Conservation (phyloP, 2,797 vertebrate species). For the Zalophus californianus region DNA sequence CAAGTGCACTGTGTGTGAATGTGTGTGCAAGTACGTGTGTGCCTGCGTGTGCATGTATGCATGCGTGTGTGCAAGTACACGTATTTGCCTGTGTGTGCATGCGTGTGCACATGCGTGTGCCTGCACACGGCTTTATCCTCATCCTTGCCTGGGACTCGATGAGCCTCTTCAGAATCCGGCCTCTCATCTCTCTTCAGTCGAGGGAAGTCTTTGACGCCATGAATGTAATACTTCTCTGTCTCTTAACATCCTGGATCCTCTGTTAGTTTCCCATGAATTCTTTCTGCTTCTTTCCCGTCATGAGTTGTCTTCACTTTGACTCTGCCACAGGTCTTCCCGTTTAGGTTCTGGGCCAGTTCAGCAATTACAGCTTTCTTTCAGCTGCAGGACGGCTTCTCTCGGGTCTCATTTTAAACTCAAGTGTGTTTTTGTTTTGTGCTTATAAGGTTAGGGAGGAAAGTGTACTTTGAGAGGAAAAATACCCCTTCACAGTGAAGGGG, state of each 20-base stretch:
- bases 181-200: background rate
- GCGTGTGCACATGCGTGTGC: background rate
- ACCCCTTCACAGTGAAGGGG: background rate
- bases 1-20: too few species aligned
- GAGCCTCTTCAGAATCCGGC: background rate
- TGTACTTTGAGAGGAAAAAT: background rate
- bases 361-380: background rate
- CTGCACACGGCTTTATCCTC: accelerated
- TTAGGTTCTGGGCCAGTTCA: background rate
- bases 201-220: background rate
- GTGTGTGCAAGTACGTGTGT: too few species aligned
- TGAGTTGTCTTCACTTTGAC: background rate
- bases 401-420: background rate
- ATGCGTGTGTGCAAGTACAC: background rate
- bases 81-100: background rate
- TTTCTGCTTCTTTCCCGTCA: background rate
- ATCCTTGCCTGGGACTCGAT: background rate
- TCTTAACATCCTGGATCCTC: background rate
- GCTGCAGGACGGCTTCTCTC: background rate
- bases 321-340: background rate
- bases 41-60: too few species aligned
- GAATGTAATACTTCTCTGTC: background rate
- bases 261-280: background rate
- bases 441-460: background rate
- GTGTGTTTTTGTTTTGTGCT: background rate